Evolutionary conservation across 2,888 invertebrate genomes (phyloP).

Genomic region (Oxytorus armatus): DNA sequence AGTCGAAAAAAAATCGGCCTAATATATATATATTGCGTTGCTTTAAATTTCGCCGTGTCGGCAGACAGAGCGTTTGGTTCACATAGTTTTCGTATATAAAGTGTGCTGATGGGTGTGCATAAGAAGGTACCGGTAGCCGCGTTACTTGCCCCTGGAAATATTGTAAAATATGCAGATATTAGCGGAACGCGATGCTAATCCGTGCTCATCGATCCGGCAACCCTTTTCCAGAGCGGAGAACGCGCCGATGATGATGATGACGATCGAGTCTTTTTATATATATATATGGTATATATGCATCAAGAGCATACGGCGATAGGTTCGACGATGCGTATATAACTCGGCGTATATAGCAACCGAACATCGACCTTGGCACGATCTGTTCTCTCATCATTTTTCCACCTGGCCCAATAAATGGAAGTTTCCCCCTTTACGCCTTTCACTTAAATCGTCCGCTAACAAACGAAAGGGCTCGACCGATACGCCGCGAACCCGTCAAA

Average conservation of each 20-base stretch:
- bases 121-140: conserved; percentile 34
- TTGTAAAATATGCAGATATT: conserved; percentile 72
- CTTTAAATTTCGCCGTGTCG: conserved; percentile 31
- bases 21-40: background rate
- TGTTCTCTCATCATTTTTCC: conserved; percentile 71
- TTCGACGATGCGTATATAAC: conserved; percentile 44
- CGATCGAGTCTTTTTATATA: conserved; percentile 39
- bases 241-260: conserved; percentile 53
- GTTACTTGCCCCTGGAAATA: conserved; percentile 54
- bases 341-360: conserved; percentile 25
- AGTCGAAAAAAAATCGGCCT: too few relatives aligned
- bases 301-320: conserved; percentile 28
- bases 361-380: conserved; percentile 63
- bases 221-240: conserved; percentile 62
- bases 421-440: conserved; percentile 47
- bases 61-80: conserved; percentile 56
- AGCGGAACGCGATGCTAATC: conserved; percentile 80
- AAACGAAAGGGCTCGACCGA: conserved; percentile 6
- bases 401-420: conserved; percentile 80
- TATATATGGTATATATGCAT: conserved; percentile 38
- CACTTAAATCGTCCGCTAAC: background rate
- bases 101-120: conserved; percentile 1
- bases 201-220: conserved; percentile 82
- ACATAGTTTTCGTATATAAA: conserved; percentile 30
- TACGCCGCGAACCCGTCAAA: background rate